Evolutionary conservation across 2,888 invertebrate genomes (phyloP).

Genomic region (Phasia obesa): DNA sequence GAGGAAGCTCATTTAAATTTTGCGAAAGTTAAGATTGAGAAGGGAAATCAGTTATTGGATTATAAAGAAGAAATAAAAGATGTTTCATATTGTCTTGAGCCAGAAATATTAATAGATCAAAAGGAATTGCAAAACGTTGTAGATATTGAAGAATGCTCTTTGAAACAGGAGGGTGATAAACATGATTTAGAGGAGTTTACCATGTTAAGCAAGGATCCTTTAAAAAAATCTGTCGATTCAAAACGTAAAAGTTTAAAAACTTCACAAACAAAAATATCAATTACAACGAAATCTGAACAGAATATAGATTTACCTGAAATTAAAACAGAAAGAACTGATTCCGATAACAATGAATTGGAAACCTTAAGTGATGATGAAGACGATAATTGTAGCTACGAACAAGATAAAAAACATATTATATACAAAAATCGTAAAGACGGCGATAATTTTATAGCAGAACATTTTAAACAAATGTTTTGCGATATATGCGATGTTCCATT

Average conservation of each 20-base stretch:
- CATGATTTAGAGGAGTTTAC: neutral
- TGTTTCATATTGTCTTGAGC: slow-evolving; percentile 7
- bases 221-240: slow-evolving; percentile 18
- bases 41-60: slow-evolving; percentile 1
- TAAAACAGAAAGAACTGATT: slow-evolving; percentile 64
- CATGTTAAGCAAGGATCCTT: slow-evolving; percentile 30
- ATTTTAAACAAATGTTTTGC: slow-evolving; percentile 76
- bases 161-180: slow-evolving; percentile 1
- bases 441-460: slow-evolving; percentile 76
- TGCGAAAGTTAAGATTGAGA: slow-evolving; percentile 71
- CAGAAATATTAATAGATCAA: slow-evolving; percentile 39
- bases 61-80: slow-evolving; percentile 17
- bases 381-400: slow-evolving; percentile 65
- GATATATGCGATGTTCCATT: slow-evolving; percentile 75
- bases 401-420: slow-evolving; percentile 72
- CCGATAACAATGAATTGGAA: neutral
- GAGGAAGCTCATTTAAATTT: slow-evolving; percentile 74
- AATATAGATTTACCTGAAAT: slow-evolving; percentile 5
- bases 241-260: slow-evolving; percentile 10
- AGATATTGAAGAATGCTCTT: slow-evolving; percentile 16
- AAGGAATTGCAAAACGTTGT: neutral
- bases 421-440: slow-evolving; percentile 76
- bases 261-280: neutral
- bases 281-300: slow-evolving; percentile 38
- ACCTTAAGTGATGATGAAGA: slow-evolving; percentile 74